Conservation (phyloP, 2,113 vertebrate species). For the Eulemur rufifrons region DNA sequence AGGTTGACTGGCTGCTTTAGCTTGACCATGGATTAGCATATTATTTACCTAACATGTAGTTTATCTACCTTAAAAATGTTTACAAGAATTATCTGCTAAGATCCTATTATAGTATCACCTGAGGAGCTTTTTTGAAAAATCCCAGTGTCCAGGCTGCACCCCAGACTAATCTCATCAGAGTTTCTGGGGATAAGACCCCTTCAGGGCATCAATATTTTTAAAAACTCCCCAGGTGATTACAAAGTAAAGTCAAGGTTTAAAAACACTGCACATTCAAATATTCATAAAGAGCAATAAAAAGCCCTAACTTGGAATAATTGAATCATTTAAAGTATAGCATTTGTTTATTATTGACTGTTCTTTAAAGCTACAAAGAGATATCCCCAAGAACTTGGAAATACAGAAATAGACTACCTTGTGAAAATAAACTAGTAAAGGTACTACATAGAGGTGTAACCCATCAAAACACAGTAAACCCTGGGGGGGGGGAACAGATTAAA, state of each 20-base stretch:
- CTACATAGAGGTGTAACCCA: neutral
- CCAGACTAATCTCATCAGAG: neutral
- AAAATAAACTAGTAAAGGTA: constrained; percentile 42
- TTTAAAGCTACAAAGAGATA: constrained; percentile 33
- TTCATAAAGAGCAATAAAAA: constrained; percentile 11
- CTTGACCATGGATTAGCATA: neutral
- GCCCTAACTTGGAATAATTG: neutral
- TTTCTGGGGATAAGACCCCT: neutral
- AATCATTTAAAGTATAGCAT: neutral
- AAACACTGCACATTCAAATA: constrained; percentile 17
- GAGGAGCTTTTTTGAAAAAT: neutral
- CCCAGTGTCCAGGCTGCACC: neutral
- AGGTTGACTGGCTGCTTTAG: neutral
- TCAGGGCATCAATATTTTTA: neutral
- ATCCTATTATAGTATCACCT: neutral
- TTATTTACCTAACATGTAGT: neutral
- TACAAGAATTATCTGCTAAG: neutral
- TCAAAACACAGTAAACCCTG: neutral
- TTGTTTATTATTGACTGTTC: neutral
- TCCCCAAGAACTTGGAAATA: neutral
- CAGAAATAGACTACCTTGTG: neutral
- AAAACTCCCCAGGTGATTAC: neutral
- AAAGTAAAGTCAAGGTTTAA: neutral
- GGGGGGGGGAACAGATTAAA: neutral
- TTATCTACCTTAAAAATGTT: constrained; percentile 18